A percentile compares a stretch with the other conserved stretches of the same genome.
phyloP scores from a whole-genome alignment of 2,113 vertebrate genomes.

The Corythornis madagascariensis region DNA sequence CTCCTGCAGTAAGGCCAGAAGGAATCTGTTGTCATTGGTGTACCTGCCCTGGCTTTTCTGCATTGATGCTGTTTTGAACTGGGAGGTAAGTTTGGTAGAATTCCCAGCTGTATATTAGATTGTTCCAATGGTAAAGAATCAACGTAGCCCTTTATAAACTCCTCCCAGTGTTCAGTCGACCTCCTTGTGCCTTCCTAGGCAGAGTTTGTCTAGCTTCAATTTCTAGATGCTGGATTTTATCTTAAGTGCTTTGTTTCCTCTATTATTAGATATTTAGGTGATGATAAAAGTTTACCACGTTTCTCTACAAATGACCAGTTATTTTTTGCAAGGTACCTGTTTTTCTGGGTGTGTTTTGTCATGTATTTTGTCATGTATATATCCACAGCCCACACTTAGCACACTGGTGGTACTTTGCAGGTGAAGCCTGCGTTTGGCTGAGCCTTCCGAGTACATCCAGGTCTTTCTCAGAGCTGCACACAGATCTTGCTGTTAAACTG shows the following conservation, averaged over 20 bases:
- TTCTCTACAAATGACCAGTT: background rate
- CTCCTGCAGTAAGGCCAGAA: background rate
- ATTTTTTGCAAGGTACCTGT: background rate
- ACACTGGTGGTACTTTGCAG: background rate
- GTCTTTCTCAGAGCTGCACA: background rate
- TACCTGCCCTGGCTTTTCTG: background rate
- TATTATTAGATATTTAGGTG: background rate
- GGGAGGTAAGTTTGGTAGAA: background rate
- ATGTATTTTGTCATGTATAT: background rate
- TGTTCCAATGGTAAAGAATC: background rate
- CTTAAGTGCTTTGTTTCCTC: background rate
- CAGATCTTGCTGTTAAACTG: no score
- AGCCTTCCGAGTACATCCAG: background rate
- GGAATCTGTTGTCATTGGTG: fast-evolving
- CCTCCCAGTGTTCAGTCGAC: background rate
- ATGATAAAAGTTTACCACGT: background rate
- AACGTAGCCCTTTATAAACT: background rate
- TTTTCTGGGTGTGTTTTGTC: background rate
- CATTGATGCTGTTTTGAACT: background rate
- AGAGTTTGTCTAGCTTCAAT: background rate
- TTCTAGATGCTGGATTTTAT: background rate
- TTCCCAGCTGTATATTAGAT: background rate
- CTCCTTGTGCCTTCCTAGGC: background rate
- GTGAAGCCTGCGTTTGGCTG: background rate
- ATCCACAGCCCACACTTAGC: background rate